These are phyloP conservation scores for Microtus montanus DNA, from an alignment of 2,113 vertebrate genomes.

Conservation along the genomic window DNA sequence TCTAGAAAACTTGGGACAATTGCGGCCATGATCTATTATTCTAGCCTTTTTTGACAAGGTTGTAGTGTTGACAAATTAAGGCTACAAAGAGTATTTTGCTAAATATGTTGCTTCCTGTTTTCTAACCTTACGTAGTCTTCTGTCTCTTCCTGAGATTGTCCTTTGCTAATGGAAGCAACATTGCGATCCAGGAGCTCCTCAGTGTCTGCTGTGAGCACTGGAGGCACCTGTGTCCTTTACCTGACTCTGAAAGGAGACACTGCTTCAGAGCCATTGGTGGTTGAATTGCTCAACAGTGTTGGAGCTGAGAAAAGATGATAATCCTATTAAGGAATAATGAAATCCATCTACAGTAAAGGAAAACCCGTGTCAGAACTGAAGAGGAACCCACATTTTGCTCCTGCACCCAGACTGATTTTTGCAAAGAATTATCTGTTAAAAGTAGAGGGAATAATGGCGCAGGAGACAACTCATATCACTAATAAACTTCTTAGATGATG, in stretches of 20 bases:
- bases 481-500: slow-evolving; percentile 83
- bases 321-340: slow-evolving; percentile 62
- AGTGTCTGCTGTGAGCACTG: neutral
- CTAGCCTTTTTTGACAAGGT: slow-evolving; percentile 39
- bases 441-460: slow-evolving; percentile 60
- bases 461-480: slow-evolving; percentile 76
- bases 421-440: slow-evolving; percentile 76
- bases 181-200: neutral
- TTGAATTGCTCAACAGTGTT: slow-evolving; percentile 62
- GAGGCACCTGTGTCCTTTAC: slow-evolving; percentile 21
- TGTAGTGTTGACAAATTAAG: neutral
- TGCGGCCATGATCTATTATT: slow-evolving; percentile 39
- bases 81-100: neutral
- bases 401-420: slow-evolving; percentile 12
- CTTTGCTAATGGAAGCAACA: neutral
- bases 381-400: slow-evolving; percentile 60
- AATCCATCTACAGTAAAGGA: slow-evolving; percentile 30
- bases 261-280: slow-evolving; percentile 47
- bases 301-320: slow-evolving; percentile 40
- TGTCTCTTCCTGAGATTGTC: neutral
- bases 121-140: slow-evolving; percentile 29
- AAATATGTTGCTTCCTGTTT: slow-evolving; percentile 15
- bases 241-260: slow-evolving; percentile 37
- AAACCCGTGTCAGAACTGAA: slow-evolving; percentile 34
- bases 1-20: slow-evolving; percentile 51